phyloP scores from a whole-genome alignment of 2,888 invertebrate genomes.

The Heliothis peltigera region DNA sequence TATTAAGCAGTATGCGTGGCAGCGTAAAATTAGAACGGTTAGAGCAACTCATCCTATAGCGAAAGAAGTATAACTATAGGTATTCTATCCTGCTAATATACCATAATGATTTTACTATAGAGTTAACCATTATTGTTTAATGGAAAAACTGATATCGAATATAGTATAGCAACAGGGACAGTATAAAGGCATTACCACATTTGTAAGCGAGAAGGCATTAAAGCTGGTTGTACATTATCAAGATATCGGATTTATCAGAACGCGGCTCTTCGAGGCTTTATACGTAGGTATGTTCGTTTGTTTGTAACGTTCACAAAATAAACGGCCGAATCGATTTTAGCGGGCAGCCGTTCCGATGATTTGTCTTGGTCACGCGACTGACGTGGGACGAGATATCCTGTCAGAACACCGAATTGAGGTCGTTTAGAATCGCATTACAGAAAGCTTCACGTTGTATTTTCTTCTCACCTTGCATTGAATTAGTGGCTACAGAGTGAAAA shows the following conservation, averaged over 20 bases:
- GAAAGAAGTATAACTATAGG: too few relatives aligned
- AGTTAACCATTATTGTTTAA: neutral
- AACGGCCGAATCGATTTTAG: slow-evolving; percentile 53
- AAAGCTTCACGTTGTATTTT: slow-evolving; percentile 13
- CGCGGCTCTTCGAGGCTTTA: slow-evolving; percentile 2
- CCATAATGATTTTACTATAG: neutral
- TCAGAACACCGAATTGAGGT: slow-evolving; percentile 49
- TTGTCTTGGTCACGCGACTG: slow-evolving; percentile 65
- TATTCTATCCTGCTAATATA: neutral
- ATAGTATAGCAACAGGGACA: slow-evolving; percentile 4
- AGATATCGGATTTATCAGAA: slow-evolving; percentile 44
- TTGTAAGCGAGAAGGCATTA: slow-evolving; percentile 38
- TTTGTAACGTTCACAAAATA: slow-evolving; percentile 44
- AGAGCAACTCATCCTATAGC: too few relatives aligned
- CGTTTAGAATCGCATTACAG: slow-evolving; percentile 36
- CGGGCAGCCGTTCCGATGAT: slow-evolving; percentile 49
- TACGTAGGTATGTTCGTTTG: slow-evolving; percentile 6
- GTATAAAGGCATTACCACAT: slow-evolving; percentile 23
- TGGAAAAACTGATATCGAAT: neutral
- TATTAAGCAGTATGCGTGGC: too few relatives aligned
- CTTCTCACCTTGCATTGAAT: slow-evolving; percentile 8
- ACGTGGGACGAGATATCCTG: slow-evolving; percentile 46
- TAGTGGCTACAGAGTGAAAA: slow-evolving; percentile 3
- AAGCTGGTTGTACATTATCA: slow-evolving; percentile 35
- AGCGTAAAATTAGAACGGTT: too few relatives aligned